Evolutionary conservation across 2,797 vertebrate genomes (phyloP).

Genomic region (Brachyrhaphis roseni): DNA sequence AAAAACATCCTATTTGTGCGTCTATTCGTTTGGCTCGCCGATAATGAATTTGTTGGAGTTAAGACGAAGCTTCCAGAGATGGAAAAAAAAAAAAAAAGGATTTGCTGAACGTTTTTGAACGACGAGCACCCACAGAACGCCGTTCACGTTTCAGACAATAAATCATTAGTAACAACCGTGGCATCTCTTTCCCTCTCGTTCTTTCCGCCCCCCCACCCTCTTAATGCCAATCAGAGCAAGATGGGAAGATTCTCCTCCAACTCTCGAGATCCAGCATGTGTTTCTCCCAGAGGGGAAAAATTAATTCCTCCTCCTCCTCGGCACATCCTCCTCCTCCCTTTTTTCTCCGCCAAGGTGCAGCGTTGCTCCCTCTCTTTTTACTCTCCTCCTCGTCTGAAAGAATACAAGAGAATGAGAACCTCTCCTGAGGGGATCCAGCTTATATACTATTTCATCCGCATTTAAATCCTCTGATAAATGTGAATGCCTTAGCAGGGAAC

Average conservation of each 20-base stretch:
- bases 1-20: not conserved
- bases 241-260: conserved; percentile 83
- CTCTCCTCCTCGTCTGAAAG: conserved; percentile 71
- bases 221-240: conserved; percentile 82
- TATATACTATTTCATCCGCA: conserved; percentile 86
- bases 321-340: conserved; percentile 74
- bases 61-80: conserved; percentile 11
- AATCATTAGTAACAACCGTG: conserved; percentile 79
- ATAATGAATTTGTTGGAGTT: conserved; percentile 20
- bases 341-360: conserved; percentile 82
- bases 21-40: not conserved
- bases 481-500: conserved; percentile 81
- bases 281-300: conserved; percentile 85
- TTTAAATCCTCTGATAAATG: conserved; percentile 87
- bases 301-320: conserved; percentile 87
- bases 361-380: conserved; percentile 72
- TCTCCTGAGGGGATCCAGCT: conserved; percentile 85
- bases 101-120: conserved; percentile 38
- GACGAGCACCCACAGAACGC: conserved; percentile 58
- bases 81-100: conserved; percentile 3
- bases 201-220: conserved; percentile 62
- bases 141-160: conserved; percentile 77
- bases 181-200: conserved; percentile 63
- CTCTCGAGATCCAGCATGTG: conserved; percentile 81
- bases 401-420: conserved; percentile 82